These are phyloP conservation scores for Andrena cerasifolii DNA, from an alignment of 1,140 invertebrate species.

Conservation along the genomic window DNA sequence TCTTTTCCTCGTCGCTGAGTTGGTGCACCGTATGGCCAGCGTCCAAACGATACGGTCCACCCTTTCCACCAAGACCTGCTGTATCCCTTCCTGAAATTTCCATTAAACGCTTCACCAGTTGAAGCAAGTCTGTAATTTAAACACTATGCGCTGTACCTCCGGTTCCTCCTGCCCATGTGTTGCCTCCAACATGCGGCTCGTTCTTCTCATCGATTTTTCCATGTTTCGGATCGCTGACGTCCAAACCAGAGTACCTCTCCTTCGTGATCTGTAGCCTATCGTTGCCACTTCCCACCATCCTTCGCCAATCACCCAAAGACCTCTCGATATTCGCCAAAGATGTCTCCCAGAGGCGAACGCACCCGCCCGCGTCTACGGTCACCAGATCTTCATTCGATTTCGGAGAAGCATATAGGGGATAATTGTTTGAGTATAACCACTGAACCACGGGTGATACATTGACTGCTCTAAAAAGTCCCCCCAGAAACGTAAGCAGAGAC, in stretches of 20 bases:
- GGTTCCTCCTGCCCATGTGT: constrained; percentile 97
- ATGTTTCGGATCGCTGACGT: constrained; percentile 92
- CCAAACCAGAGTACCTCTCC: constrained; percentile 87
- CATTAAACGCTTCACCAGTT: not conserved
- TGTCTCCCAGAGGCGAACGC: constrained; percentile 85
- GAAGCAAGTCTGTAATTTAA: not conserved
- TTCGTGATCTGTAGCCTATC: constrained; percentile 89
- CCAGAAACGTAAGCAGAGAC: not conserved
- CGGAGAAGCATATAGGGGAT: constrained; percentile 68
- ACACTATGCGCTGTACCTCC: constrained; percentile 84
- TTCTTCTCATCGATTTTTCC: constrained; percentile 95
- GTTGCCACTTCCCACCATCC: constrained; percentile 78
- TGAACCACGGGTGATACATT: constrained; percentile 68
- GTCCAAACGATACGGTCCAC: constrained; percentile 95
- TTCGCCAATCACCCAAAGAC: constrained; percentile 77
- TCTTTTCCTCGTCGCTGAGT: constrained; percentile 94
- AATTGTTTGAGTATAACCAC: constrained; percentile 79
- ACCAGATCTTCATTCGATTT: constrained; percentile 80
- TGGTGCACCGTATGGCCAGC: constrained; percentile 95
- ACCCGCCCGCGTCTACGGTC: constrained; percentile 85
- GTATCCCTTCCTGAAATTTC: constrained; percentile 87
- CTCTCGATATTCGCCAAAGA: constrained; percentile 79
- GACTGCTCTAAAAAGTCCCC: constrained; percentile 58
- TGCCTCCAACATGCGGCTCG: constrained; percentile 96
- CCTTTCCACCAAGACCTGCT: constrained; percentile 96